phyloP scores from a whole-genome alignment of 2,888 invertebrate genomes.

The Mechanitis mazaeus region DNA sequence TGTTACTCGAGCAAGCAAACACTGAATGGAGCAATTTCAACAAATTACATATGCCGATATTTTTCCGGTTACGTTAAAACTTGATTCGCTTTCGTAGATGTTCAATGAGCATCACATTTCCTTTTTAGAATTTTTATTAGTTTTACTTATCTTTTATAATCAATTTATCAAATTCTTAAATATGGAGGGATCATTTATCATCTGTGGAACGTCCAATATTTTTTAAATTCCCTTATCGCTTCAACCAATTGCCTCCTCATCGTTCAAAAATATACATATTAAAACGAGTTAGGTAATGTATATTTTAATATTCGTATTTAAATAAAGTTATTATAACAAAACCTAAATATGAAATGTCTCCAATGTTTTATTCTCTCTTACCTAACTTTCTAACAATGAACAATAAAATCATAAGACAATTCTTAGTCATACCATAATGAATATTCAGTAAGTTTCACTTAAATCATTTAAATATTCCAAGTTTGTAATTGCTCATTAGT shows the following conservation, averaged over 20 bases:
- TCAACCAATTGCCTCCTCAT: no score
- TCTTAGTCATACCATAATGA: slow-evolving; percentile 24
- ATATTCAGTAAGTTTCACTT: slow-evolving; percentile 24
- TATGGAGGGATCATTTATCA: slow-evolving; percentile 3
- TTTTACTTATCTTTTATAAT: background rate
- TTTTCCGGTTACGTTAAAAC: slow-evolving; percentile 24
- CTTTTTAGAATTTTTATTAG: slow-evolving; percentile 5
- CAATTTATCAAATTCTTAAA: background rate
- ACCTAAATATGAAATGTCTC: background rate
- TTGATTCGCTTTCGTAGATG: slow-evolving; percentile 25
- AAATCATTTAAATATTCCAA: slow-evolving; percentile 14
- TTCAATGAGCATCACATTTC: slow-evolving; percentile 24
- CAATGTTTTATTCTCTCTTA: background rate
- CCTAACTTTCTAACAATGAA: slow-evolving; percentile 26
- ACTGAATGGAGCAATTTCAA: slow-evolving; percentile 17
- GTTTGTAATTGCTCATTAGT: slow-evolving; percentile 8
- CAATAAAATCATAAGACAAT: slow-evolving; percentile 12
- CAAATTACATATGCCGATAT: slow-evolving; percentile 21
- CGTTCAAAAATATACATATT: no score
- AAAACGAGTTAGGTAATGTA: no score
- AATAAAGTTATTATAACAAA: background rate
- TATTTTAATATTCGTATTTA: no score
- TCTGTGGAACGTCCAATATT: background rate
- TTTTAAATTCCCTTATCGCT: no score
- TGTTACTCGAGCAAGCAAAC: slow-evolving; percentile 8